Evolutionary conservation across 2,888 invertebrate genomes (phyloP).

Genomic region (Nemapogon koenigi): DNA sequence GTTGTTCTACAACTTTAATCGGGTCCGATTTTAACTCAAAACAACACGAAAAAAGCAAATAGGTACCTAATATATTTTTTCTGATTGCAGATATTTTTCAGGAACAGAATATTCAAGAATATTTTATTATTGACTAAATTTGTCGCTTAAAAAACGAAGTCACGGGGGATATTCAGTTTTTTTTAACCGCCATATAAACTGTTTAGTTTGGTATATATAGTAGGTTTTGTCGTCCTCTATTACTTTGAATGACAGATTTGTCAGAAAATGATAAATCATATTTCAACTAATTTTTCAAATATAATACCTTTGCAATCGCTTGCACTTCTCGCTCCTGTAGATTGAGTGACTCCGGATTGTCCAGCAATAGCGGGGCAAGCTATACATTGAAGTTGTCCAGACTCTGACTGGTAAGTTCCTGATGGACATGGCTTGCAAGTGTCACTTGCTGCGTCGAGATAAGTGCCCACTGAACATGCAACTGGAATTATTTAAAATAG

Average conservation of each 20-base stretch:
- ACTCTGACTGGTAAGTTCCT: conserved; percentile 93
- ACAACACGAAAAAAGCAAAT: too few relatives aligned
- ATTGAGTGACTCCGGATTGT: conserved; percentile 87
- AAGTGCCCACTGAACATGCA: conserved; percentile 91
- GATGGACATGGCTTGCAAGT: conserved; percentile 84
- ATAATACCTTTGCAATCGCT: conserved; percentile 81
- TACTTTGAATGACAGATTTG: not conserved
- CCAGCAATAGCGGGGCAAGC: conserved; percentile 90
- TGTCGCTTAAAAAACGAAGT: too few relatives aligned
- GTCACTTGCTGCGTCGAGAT: conserved; percentile 76
- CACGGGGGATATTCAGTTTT: not conserved
- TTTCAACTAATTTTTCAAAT: not conserved
- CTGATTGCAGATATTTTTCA: too few relatives aligned
- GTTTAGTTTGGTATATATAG: not conserved
- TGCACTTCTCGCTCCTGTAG: conserved; percentile 85
- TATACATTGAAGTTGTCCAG: conserved; percentile 87
- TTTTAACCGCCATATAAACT: not conserved
- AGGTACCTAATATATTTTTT: too few relatives aligned
- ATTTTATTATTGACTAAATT: too few relatives aligned
- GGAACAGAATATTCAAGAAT: too few relatives aligned
- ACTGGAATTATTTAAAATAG: too few relatives aligned
- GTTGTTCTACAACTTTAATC: too few relatives aligned
- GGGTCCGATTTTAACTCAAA: too few relatives aligned
- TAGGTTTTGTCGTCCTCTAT: not conserved
- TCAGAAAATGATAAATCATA: not conserved